Conservation (phyloP, 2,113 vertebrate species). For the Chaenocephalus aceratus region DNA sequence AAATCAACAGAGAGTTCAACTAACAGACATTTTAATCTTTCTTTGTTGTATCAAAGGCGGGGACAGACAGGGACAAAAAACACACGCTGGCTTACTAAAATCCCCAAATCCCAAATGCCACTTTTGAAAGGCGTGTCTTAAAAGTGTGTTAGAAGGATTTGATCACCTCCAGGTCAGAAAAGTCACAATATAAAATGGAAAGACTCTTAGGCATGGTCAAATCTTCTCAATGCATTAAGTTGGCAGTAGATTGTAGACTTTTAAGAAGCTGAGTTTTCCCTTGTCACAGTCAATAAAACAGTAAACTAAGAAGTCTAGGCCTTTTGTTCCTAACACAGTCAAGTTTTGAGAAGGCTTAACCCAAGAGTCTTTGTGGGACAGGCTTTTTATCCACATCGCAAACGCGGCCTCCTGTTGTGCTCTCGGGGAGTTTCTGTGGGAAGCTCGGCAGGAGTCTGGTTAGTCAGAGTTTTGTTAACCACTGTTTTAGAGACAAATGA, state of each 20-base stretch:
- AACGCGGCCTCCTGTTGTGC: constrained; percentile 54
- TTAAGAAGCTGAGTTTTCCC: neutral
- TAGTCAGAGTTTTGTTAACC: constrained; percentile 66
- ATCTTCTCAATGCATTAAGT: constrained; percentile 16
- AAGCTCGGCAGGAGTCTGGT: constrained; percentile 66
- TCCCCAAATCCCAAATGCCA: constrained; percentile 61
- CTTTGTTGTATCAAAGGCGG: constrained; percentile 35
- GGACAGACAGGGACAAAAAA: constrained; percentile 43
- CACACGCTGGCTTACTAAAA: constrained; percentile 56
- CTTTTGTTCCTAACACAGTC: constrained; percentile 55
- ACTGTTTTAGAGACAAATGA: constrained; percentile 66
- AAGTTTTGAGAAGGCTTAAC: constrained; percentile 51
- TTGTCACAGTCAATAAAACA: constrained; percentile 44
- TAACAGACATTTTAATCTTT: neutral
- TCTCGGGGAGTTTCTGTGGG: constrained; percentile 54
- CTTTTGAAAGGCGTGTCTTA: constrained; percentile 32
- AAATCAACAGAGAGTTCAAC: neutral
- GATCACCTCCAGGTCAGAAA: constrained; percentile 46
- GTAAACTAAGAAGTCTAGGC: constrained; percentile 7
- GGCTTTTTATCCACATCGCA: constrained; percentile 50
- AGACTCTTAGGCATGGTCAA: constrained; percentile 26
- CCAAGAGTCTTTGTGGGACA: constrained; percentile 28
- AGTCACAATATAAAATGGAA: constrained; percentile 48
- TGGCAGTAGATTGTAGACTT: constrained; percentile 36
- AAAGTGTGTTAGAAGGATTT: constrained; percentile 40